A percentile compares a stretch with the other conserved stretches of the same genome.
phyloP scores from a whole-genome alignment of 2,113 vertebrate genomes.

The Leucopsar rothschildi region DNA sequence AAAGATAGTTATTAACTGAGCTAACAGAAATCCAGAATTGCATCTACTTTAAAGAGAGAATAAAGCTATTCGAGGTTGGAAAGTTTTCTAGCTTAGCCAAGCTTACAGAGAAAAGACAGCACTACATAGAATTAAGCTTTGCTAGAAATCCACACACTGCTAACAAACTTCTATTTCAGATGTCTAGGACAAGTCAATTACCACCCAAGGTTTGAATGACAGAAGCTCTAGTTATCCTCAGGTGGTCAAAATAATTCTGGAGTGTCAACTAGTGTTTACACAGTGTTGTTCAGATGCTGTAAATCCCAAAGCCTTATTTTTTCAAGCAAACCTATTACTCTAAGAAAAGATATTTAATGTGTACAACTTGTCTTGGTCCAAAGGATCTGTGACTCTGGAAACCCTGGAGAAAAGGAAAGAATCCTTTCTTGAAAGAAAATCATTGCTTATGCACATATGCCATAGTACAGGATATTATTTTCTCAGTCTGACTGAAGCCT shows the following conservation, averaged over 20 bases:
- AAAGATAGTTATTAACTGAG: background rate
- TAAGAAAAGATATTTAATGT: background rate
- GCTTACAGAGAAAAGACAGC: background rate
- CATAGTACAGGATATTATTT: background rate
- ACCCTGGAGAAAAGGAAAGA: background rate
- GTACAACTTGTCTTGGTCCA: background rate
- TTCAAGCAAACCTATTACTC: background rate
- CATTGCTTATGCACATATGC: background rate
- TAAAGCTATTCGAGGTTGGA: background rate
- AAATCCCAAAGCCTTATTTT: background rate
- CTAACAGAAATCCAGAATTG: background rate
- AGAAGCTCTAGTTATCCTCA: background rate
- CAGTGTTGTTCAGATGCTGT: background rate
- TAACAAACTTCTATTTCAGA: background rate
- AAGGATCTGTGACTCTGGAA: background rate
- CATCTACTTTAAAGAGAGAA: background rate
- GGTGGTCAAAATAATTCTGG: background rate
- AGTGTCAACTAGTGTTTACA: background rate
- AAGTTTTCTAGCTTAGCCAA: background rate
- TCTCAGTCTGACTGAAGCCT: background rate
- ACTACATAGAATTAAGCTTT: background rate
- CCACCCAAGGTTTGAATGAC: background rate
- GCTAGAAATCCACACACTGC: background rate
- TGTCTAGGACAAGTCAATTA: background rate
- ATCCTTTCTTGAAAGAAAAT: background rate